Percentiles rank a stretch among this genome's conserved stretches.
These are phyloP conservation scores for Orchestes rusci DNA, from an alignment of 2,888 invertebrate species.

Conservation along the genomic window DNA sequence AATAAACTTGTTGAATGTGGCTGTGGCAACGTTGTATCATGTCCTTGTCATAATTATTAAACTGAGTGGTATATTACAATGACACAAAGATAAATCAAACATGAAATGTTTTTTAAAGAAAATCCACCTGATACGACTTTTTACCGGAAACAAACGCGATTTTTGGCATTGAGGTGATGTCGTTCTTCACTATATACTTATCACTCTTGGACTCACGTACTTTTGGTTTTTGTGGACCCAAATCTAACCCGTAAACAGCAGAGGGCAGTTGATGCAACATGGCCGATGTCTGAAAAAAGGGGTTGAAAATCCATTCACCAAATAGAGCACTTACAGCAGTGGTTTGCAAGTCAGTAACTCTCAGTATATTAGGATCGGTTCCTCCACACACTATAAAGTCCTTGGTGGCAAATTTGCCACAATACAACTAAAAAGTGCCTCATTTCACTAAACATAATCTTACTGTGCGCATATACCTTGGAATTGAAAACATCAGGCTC, in stretches of 20 bases:
- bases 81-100: too few relatives aligned
- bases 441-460: too few relatives aligned
- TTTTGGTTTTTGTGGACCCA: constrained; percentile 47
- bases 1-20: too few relatives aligned
- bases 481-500: constrained; percentile 47
- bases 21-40: too few relatives aligned
- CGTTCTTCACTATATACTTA: constrained; percentile 28
- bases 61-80: too few relatives aligned
- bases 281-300: constrained; percentile 47
- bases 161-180: constrained; percentile 42
- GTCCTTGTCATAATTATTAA: too few relatives aligned
- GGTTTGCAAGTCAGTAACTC: constrained; percentile 54
- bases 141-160: constrained; percentile 50
- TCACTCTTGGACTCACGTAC: constrained; percentile 36
- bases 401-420: constrained; percentile 53
- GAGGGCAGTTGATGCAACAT: constrained; percentile 49
- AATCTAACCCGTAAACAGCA: constrained; percentile 52
- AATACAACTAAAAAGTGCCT: constrained; percentile 47
- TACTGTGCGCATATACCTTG: too few relatives aligned
- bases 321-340: constrained; percentile 51
- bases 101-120: too few relatives aligned
- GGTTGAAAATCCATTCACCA: neutral
- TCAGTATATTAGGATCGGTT: constrained; percentile 51
- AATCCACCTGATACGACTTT: constrained; percentile 49
- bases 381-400: constrained; percentile 56